These are phyloP conservation scores for Cynodonichthys magdalenae DNA, from an alignment of 2,797 vertebrate genomes.

Conservation along the genomic window DNA sequence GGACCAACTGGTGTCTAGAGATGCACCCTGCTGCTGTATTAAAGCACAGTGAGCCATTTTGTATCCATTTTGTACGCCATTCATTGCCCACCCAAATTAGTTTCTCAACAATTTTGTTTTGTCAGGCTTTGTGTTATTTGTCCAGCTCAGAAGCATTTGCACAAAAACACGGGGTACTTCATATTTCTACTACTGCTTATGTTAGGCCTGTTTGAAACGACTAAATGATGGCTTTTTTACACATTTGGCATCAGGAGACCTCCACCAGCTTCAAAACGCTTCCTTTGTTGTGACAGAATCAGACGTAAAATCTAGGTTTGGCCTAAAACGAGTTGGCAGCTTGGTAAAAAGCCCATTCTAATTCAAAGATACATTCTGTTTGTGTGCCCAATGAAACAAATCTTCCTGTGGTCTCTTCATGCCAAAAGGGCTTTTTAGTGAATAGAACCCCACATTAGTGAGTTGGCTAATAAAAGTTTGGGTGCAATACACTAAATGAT, in stretches of 20 bases:
- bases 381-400: slow-evolving; percentile 65
- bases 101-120: slow-evolving; percentile 16
- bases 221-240: slow-evolving; percentile 50
- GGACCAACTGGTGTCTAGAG: slow-evolving; percentile 67
- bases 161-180: slow-evolving; percentile 18
- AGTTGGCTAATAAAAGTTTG: slow-evolving; percentile 38
- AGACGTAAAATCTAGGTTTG: slow-evolving; percentile 42
- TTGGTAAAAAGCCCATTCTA: slow-evolving; percentile 19
- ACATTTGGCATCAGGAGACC: slow-evolving; percentile 54
- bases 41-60: slow-evolving; percentile 49
- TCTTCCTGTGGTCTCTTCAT: slow-evolving; percentile 54
- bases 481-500: slow-evolving; percentile 30
- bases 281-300: slow-evolving; percentile 59
- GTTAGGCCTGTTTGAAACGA: slow-evolving; percentile 34
- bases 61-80: slow-evolving; percentile 46
- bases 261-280: slow-evolving; percentile 28
- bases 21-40: slow-evolving; percentile 61
- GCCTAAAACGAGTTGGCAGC: slow-evolving; percentile 47
- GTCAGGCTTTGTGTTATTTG: not conserved
- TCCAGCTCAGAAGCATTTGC: slow-evolving; percentile 10
- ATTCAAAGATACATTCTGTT: slow-evolving; percentile 66
- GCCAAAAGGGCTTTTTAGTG: slow-evolving; percentile 55
- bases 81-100: slow-evolving; percentile 32
- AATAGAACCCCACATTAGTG: slow-evolving; percentile 52
- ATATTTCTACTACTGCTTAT: slow-evolving; percentile 32